phyloP scores from a whole-genome alignment of 2,113 vertebrate species.

The Colius striatus region DNA sequence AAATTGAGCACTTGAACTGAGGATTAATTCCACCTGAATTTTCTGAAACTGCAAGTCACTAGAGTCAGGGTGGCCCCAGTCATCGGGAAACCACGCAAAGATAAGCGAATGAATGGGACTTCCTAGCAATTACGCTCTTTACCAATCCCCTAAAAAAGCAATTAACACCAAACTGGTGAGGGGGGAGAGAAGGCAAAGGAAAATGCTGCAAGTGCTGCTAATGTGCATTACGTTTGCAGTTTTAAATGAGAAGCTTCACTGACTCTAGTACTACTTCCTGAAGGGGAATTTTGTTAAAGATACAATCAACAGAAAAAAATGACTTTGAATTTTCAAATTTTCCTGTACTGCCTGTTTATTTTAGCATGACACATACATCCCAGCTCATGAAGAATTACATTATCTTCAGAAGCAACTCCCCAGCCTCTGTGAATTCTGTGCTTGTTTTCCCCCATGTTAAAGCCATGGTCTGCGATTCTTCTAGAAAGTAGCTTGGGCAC shows the following conservation, averaged over 20 bases:
- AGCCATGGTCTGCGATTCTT: not conserved
- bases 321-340: constrained; percentile 6
- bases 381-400: not conserved
- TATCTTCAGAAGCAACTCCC: not conserved
- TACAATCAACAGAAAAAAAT: not conserved
- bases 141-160: not conserved
- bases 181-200: not conserved
- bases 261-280: constrained; percentile 43
- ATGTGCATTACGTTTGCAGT: not conserved
- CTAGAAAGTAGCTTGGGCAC: accelerated
- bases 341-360: not conserved
- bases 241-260: not conserved
- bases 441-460: not conserved
- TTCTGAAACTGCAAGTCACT: not conserved
- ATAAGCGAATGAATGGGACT: not conserved
- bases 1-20: not conserved
- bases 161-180: accelerated
- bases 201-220: constrained; percentile 51
- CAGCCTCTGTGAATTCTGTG: not conserved
- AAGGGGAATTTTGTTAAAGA: constrained; percentile 63
- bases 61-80: not conserved
- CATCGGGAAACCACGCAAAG: not conserved
- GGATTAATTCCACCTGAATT: not conserved
- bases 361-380: not conserved
- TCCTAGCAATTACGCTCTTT: not conserved